Percentiles rank a stretch among this genome's conserved stretches.
Evolutionary conservation across 2,113 vertebrate genomes (phyloP).

Genomic region (Eira barbara): DNA sequence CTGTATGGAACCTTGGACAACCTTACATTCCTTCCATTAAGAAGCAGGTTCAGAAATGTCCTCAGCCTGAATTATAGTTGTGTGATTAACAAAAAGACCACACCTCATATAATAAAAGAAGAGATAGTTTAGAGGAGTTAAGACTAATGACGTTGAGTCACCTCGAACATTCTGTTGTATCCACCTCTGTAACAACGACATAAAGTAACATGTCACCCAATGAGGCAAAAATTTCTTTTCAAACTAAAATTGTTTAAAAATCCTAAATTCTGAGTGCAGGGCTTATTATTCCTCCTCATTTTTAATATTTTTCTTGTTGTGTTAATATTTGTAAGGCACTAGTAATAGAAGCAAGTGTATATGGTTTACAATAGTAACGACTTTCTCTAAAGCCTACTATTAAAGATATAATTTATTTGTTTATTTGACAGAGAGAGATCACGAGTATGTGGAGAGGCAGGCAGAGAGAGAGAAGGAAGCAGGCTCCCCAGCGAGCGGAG

Average conservation of each 20-base stretch:
- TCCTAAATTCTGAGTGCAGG: constrained; percentile 46
- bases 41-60: background rate
- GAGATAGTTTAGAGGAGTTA: constrained; percentile 57
- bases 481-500: no score
- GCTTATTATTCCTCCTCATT: constrained; percentile 58
- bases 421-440: no score
- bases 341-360: constrained; percentile 69
- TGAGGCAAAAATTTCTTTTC: constrained; percentile 40
- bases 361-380: constrained; percentile 75
- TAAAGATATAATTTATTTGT: no score
- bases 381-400: constrained; percentile 70
- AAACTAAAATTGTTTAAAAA: constrained; percentile 48
- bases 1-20: background rate
- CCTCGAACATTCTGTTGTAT: constrained; percentile 67
- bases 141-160: constrained; percentile 65
- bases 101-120: constrained; percentile 33
- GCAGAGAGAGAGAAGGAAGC: no score
- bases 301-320: constrained; percentile 66
- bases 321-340: constrained; percentile 73
- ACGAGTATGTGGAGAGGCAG: no score
- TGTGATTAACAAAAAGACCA: constrained; percentile 45
- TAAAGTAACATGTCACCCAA: background rate
- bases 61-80: constrained; percentile 49
- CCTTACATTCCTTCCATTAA: background rate
- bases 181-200: constrained; percentile 14